Conservation (phyloP, 1,140 invertebrate species). For the Zaprionus nigranus region DNA sequence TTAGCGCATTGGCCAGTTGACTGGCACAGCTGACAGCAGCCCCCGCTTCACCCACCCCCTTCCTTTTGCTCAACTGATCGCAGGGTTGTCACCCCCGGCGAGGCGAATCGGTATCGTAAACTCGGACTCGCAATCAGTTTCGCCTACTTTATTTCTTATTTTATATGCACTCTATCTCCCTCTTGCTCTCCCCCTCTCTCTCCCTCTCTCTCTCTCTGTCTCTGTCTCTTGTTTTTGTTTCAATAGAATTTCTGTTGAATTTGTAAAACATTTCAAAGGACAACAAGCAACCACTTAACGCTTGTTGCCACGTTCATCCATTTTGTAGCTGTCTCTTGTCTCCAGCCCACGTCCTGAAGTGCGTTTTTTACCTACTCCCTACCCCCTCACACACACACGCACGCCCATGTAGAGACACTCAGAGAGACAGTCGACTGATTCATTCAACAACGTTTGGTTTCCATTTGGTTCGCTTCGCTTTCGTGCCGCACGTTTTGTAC, state of each 20-base stretch:
- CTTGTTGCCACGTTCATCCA: conserved; percentile 73
- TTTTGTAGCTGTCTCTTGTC: conserved; percentile 62
- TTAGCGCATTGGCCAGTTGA: conserved; percentile 47
- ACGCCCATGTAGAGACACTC: not conserved
- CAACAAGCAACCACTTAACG: conserved; percentile 77
- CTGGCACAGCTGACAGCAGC: conserved; percentile 35
- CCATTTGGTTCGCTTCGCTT: conserved; percentile 48
- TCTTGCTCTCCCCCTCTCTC: not conserved
- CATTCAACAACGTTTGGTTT: conserved; percentile 54
- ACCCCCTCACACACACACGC: conserved; percentile 3
- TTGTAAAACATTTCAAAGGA: conserved; percentile 75
- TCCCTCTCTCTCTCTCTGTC: not conserved
- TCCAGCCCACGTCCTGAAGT: conserved; percentile 56
- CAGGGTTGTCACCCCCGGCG: conserved; percentile 22
- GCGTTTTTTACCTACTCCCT: conserved; percentile 45
- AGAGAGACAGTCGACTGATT: conserved; percentile 62
- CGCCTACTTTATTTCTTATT: conserved; percentile 22
- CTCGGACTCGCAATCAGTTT: conserved; percentile 28
- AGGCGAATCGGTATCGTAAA: not conserved
- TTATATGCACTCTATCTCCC: not conserved
- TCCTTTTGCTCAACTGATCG: conserved; percentile 3
- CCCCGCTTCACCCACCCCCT: not conserved
- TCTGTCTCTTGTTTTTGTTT: conserved; percentile 22
- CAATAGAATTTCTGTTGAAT: conserved; percentile 61
- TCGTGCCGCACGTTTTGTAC: conserved; percentile 73